A percentile compares a stretch with the other conserved stretches of the same genome.
phyloP scores from a whole-genome alignment of 2,113 vertebrate genomes.

The Petaurus breviceps region DNA sequence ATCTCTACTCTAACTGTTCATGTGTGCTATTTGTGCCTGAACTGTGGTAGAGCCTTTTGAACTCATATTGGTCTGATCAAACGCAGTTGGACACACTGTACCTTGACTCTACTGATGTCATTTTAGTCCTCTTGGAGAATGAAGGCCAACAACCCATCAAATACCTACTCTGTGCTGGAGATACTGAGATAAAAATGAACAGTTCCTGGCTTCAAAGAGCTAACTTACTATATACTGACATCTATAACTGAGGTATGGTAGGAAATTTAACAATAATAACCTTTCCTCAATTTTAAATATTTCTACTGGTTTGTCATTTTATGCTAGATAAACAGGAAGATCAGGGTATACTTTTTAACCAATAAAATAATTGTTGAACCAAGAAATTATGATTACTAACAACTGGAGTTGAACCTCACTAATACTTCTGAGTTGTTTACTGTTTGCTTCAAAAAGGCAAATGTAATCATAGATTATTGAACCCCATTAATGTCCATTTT shows the following conservation, averaged over 20 bases:
- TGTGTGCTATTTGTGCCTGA: too few species aligned
- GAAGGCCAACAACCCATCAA: not conserved
- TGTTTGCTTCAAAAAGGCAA: conserved; percentile 23
- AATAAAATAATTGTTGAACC: not conserved
- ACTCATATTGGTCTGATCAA: too few species aligned
- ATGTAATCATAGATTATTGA: conserved; percentile 37
- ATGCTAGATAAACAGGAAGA: not conserved
- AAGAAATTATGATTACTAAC: not conserved
- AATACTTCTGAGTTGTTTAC: not conserved
- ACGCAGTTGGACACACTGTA: too few species aligned
- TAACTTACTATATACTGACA: not conserved
- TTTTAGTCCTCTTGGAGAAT: too few species aligned
- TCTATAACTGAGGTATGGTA: not conserved
- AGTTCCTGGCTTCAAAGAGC: not conserved
- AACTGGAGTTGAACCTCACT: conserved; percentile 40
- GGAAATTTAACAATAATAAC: not conserved
- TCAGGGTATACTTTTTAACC: not conserved
- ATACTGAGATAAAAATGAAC: not conserved
- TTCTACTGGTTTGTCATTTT: conserved; percentile 17
- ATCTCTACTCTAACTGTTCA: too few species aligned
- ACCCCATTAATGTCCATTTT: conserved; percentile 41
- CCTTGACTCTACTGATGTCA: too few species aligned
- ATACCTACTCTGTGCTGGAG: not conserved
- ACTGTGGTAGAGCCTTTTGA: too few species aligned
- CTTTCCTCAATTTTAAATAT: not conserved